phyloP scores from a whole-genome alignment of 2,797 vertebrate species.

The Brachymystax lenok region DNA sequence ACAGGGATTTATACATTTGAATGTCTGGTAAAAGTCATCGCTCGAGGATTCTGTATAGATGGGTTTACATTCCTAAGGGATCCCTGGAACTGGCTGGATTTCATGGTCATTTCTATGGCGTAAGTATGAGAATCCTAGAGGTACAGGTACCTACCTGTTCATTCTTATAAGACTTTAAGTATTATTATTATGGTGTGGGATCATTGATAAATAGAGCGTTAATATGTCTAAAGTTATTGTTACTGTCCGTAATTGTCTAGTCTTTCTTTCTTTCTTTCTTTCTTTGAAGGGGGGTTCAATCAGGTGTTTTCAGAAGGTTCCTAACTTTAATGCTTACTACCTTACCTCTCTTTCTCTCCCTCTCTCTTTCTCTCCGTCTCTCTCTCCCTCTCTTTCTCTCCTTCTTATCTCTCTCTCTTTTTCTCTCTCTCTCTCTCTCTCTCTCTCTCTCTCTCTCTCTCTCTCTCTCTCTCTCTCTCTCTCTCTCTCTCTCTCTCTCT shows the following conservation, averaged over 20 bases:
- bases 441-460: too few relatives aligned
- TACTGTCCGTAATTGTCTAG: neutral
- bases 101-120: conserved; percentile 99
- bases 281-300: conserved; percentile 57
- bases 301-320: conserved; percentile 32
- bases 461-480: too few relatives aligned
- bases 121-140: conserved; percentile 76
- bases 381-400: too few relatives aligned
- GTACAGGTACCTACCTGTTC: too few relatives aligned
- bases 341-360: neutral
- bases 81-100: conserved; percentile 99
- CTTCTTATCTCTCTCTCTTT: too few relatives aligned
- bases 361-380: too few relatives aligned
- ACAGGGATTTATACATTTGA: conserved; percentile 99
- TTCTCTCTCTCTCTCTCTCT: too few relatives aligned
- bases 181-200: neutral
- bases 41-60: conserved; percentile 99
- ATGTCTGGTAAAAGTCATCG: conserved; percentile 96
- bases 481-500: too few relatives aligned
- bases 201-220: neutral
- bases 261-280: conserved; percentile 22
- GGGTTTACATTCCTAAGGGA: conserved; percentile 97
- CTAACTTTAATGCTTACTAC: neutral
- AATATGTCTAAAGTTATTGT: neutral
- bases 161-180: neutral